phyloP scores from a whole-genome alignment of 2,888 invertebrate species.

The Cephus pulcher region DNA sequence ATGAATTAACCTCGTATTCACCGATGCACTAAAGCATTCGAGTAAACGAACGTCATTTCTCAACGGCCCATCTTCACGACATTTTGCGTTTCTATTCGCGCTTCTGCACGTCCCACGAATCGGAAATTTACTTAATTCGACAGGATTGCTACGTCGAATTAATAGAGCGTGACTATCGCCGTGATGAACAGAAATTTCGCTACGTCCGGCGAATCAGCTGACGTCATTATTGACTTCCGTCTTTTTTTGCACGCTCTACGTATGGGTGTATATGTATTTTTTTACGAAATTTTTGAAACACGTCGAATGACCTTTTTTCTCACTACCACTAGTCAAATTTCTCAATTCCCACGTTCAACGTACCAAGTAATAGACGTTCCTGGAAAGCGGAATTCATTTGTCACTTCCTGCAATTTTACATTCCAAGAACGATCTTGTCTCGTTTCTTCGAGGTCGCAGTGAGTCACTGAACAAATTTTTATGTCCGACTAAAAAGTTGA shows the following conservation, averaged over 20 bases:
- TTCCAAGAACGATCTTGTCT: background rate
- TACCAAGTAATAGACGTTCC: background rate
- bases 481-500: background rate
- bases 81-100: background rate
- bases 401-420: background rate
- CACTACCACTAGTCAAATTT: background rate
- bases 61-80: background rate
- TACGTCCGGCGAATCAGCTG: background rate
- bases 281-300: background rate
- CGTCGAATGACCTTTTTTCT: background rate
- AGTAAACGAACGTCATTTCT: background rate
- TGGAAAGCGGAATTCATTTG: background rate
- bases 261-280: background rate
- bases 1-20: background rate
- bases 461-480: background rate
- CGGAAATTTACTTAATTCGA: slow-evolving; percentile 1
- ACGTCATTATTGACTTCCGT: background rate
- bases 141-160: background rate
- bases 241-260: background rate
- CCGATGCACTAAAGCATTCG: too few relatives aligned
- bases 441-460: background rate
- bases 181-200: background rate
- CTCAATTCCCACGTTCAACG: background rate
- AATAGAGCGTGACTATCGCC: slow-evolving; percentile 4
- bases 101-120: background rate